These are phyloP conservation scores for Selene dorsalis DNA, from an alignment of 2,797 vertebrate species.

Conservation along the genomic window DNA sequence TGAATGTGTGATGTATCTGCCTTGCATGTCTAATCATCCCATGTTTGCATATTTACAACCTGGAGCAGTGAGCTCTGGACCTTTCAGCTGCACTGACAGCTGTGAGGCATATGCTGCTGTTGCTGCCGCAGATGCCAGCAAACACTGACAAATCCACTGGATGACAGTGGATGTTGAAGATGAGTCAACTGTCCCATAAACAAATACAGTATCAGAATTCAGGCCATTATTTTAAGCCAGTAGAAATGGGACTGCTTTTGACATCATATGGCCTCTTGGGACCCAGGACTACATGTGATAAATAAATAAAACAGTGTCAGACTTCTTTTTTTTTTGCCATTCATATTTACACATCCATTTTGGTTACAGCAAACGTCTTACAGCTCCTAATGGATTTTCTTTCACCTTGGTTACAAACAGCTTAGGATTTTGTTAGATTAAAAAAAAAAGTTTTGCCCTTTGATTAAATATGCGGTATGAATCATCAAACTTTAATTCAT, in stretches of 20 bases:
- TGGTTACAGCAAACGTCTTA: neutral
- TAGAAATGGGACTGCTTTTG: neutral
- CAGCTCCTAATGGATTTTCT: neutral
- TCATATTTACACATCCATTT: neutral
- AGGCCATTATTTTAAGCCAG: neutral
- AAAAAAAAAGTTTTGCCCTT: neutral
- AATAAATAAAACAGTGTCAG: neutral
- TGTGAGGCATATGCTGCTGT: constrained; percentile 60
- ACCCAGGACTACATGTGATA: neutral
- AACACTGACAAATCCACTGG: constrained; percentile 20
- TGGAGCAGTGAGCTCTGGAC: constrained; percentile 45
- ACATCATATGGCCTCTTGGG: neutral
- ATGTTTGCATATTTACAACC: constrained; percentile 52
- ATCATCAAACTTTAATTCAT: neutral
- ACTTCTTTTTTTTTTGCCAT: neutral
- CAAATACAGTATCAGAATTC: neutral
- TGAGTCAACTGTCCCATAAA: neutral
- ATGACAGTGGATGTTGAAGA: neutral
- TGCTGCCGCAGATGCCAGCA: constrained; percentile 36
- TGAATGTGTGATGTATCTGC: constrained; percentile 7
- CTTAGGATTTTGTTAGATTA: too few species aligned
- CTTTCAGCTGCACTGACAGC: constrained; percentile 52
- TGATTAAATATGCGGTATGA: neutral
- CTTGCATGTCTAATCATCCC: constrained; percentile 19
- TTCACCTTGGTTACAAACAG: neutral